Conservation (phyloP, 2,113 vertebrate species). For the Oreochromis aureus region DNA sequence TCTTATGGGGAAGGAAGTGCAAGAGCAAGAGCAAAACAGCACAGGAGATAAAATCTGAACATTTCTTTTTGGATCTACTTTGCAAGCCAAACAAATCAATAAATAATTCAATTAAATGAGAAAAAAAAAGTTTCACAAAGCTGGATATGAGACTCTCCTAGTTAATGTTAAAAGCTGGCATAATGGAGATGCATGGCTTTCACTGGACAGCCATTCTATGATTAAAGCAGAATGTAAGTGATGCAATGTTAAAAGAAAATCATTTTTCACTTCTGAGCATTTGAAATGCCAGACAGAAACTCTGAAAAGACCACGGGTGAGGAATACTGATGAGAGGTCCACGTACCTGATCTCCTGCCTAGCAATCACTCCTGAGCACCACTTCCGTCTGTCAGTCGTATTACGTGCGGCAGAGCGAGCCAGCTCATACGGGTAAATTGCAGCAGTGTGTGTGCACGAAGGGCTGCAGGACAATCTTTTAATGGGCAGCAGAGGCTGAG, state of each 20-base stretch:
- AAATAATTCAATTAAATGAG: background rate
- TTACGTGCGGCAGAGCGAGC: background rate
- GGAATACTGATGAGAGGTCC: slow-evolving; percentile 17
- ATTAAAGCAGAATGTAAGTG: background rate
- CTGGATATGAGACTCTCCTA: background rate
- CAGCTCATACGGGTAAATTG: background rate
- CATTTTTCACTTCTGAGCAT: background rate
- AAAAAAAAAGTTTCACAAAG: background rate
- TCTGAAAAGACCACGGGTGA: background rate
- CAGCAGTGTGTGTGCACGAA: background rate
- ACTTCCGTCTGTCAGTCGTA: slow-evolving; percentile 15
- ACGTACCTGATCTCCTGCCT: slow-evolving; percentile 12
- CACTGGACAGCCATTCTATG: background rate
- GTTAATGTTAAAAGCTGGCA: background rate
- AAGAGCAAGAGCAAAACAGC: background rate
- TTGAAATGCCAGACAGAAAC: background rate
- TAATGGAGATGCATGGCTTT: background rate
- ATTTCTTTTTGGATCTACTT: background rate
- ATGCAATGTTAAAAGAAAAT: background rate
- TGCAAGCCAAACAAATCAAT: background rate
- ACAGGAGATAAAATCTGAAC: background rate
- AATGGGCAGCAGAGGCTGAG: slow-evolving; percentile 33
- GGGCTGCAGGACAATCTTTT: slow-evolving; percentile 49
- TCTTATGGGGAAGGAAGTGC: background rate
- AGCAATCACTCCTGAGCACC: slow-evolving; percentile 15